Percentiles rank a stretch among this genome's conserved stretches.
Conservation (phyloP, 2,113 vertebrate genomes). For the Dipodomys spectabilis region DNA sequence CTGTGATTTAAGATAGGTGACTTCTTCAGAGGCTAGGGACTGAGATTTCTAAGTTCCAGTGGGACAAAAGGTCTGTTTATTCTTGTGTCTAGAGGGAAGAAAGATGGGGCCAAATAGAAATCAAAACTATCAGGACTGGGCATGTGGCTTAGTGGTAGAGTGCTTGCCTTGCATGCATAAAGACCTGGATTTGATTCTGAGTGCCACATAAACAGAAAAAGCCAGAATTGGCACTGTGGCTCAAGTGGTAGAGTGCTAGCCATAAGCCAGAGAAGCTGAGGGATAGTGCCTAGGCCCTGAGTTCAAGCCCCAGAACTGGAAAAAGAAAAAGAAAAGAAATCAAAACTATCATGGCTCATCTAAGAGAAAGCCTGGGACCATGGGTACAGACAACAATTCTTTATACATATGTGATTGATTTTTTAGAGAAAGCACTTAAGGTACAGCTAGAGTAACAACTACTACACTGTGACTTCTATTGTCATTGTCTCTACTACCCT, state of each 20-base stretch:
- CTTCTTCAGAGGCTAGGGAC: neutral
- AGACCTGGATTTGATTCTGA: too few species aligned
- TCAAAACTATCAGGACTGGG: neutral
- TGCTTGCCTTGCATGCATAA: too few species aligned
- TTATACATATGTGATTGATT: neutral
- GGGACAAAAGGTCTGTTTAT: neutral
- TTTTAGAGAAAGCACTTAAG: neutral
- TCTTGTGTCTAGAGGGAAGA: neutral
- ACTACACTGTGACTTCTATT: too few species aligned
- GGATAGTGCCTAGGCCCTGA: too few species aligned
- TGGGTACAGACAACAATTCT: neutral
- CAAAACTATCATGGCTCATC: neutral
- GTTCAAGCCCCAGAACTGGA: too few species aligned
- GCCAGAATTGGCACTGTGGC: too few species aligned
- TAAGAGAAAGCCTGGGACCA: neutral
- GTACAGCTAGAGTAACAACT: neutral
- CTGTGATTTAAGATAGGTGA: constrained; percentile 25
- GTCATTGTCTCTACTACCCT: neutral
- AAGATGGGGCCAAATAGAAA: neutral
- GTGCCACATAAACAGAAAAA: too few species aligned
- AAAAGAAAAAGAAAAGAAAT: neutral
- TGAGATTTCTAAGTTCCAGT: neutral
- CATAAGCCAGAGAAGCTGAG: too few species aligned
- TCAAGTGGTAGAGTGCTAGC: too few species aligned
- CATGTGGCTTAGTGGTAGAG: too few species aligned